Conservation (phyloP, 2,888 invertebrate species). For the Galerucella nymphaeae region DNA sequence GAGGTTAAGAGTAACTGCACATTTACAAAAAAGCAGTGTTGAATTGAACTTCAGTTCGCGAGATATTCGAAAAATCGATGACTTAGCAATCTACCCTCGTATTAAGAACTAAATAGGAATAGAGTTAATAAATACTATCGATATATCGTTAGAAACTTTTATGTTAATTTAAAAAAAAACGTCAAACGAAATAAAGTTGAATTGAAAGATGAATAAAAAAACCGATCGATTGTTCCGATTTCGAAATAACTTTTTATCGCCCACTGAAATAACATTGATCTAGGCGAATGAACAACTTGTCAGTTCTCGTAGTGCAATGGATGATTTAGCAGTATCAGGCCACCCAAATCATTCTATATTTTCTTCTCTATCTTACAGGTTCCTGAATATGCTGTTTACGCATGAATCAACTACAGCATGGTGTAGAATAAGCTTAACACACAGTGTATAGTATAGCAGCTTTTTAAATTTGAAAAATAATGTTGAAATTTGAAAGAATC, state of each 20-base stretch:
- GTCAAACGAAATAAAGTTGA: slow-evolving; percentile 12
- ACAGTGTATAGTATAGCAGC: no score
- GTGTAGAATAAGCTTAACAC: no score
- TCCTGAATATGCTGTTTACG: neutral
- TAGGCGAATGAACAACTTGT: slow-evolving; percentile 22
- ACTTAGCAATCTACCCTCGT: no score
- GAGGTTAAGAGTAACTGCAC: no score
- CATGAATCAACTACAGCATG: no score
- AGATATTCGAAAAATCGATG: no score
- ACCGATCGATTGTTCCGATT: slow-evolving; percentile 27
- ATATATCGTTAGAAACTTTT: neutral
- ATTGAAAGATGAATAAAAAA: slow-evolving; percentile 8
- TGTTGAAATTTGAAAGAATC: no score
- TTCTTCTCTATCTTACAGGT: slow-evolving; percentile 3
- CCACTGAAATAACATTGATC: slow-evolving; percentile 27
- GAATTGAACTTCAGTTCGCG: no score
- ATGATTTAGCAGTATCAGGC: slow-evolving; percentile 27
- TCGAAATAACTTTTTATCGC: slow-evolving; percentile 22
- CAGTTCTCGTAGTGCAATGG: slow-evolving; percentile 22
- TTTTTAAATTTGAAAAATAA: no score
- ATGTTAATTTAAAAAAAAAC: neutral
- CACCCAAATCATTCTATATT: slow-evolving; percentile 17
- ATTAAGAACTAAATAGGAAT: no score
- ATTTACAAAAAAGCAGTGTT: no score
- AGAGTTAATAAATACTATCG: neutral